Percentiles rank a stretch among this genome's conserved stretches.
Evolutionary conservation across 2,797 vertebrate genomes (phyloP).

Genomic region (Falco peregrinus): DNA sequence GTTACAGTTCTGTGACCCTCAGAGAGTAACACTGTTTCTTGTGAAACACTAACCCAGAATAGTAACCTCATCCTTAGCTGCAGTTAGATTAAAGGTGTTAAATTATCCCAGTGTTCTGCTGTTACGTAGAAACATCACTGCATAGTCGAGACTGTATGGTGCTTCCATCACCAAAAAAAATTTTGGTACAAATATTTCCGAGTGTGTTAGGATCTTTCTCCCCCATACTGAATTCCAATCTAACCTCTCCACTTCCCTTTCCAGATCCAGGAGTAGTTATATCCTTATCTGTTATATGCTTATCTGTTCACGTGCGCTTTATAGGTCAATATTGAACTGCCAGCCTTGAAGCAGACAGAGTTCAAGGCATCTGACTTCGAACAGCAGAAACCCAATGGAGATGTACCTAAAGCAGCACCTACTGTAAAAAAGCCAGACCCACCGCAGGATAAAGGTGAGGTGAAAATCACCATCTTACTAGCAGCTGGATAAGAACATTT

Average conservation of each 20-base stretch:
- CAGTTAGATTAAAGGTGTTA: background rate
- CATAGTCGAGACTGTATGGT: background rate
- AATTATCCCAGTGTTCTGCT: background rate
- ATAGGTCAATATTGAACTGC: background rate
- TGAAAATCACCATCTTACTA: background rate
- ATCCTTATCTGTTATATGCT: too few species aligned
- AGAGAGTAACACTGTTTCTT: background rate
- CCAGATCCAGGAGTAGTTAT: background rate
- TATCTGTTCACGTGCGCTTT: background rate
- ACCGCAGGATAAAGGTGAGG: constrained; percentile 45
- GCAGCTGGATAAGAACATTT: background rate
- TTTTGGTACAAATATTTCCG: background rate
- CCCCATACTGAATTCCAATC: background rate
- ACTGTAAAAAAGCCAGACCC: background rate
- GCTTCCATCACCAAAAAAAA: background rate
- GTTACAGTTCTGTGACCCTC: background rate
- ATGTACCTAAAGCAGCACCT: background rate
- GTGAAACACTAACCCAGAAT: background rate
- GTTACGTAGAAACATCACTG: background rate
- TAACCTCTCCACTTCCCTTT: background rate
- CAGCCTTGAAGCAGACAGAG: background rate
- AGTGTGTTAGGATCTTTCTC: background rate
- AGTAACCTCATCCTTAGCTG: background rate
- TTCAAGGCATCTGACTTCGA: background rate
- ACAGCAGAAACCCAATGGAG: background rate